phyloP scores from a whole-genome alignment of 2,797 vertebrate genomes.

The Sebastiscus tertius region DNA sequence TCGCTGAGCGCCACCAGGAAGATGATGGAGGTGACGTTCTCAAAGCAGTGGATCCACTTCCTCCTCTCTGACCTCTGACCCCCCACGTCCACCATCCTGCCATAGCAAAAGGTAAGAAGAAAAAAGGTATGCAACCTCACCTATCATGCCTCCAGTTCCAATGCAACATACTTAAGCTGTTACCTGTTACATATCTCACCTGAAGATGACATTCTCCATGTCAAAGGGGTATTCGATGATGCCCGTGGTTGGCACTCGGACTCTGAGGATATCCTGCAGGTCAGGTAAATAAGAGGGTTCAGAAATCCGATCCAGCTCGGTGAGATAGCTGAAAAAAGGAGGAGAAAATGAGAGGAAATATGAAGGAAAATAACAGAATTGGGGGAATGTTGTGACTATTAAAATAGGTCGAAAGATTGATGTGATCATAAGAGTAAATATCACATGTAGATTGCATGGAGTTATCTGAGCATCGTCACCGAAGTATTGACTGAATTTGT shows the following conservation, averaged over 20 bases:
- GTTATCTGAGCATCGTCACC: neutral
- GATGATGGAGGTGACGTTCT: constrained; percentile 95
- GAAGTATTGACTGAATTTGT: neutral
- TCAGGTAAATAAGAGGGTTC: constrained; percentile 84
- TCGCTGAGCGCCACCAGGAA: constrained; percentile 94
- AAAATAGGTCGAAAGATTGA: neutral
- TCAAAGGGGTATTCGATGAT: constrained; percentile 92
- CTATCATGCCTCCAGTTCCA: neutral
- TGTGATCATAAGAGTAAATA: neutral
- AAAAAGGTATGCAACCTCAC: rapidly evolving
- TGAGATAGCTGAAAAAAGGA: constrained; percentile 83
- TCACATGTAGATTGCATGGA: neutral
- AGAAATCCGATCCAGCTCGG: constrained; percentile 84
- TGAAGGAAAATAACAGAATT: neutral
- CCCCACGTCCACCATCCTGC: constrained; percentile 93
- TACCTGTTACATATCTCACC: constrained; percentile 67
- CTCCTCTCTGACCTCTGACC: constrained; percentile 93
- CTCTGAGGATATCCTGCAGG: constrained; percentile 89
- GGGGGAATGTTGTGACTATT: neutral
- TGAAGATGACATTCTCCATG: constrained; percentile 91
- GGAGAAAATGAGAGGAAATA: neutral
- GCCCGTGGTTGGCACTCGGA: constrained; percentile 87
- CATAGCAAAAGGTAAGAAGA: neutral
- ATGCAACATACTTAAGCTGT: neutral
- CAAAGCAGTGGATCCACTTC: constrained; percentile 96